Percentiles rank a stretch among this genome's conserved stretches.
These are phyloP conservation scores for Plutella xylostella DNA, from an alignment of 2,888 invertebrate species.

Conservation along the genomic window DNA sequence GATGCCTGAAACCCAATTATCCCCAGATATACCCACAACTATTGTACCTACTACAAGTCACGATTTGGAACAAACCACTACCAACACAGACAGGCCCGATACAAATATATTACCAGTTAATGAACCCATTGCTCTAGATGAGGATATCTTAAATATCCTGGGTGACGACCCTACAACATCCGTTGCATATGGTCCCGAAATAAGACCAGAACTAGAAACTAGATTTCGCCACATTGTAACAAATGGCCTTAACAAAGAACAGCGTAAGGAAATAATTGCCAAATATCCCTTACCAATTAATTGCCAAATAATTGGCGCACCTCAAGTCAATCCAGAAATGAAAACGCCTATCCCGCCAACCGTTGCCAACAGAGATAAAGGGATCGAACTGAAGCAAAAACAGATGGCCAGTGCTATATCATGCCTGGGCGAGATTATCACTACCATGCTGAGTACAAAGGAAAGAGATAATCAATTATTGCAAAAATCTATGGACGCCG, in stretches of 20 bases:
- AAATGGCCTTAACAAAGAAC: conserved; percentile 16
- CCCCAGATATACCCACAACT: too few relatives aligned
- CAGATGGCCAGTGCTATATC: conserved; percentile 17
- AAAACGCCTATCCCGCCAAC: conserved; percentile 17
- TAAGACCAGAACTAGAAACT: conserved; percentile 18
- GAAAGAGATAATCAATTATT: background rate
- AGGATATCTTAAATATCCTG: too few relatives aligned
- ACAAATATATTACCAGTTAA: too few relatives aligned
- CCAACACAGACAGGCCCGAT: too few relatives aligned
- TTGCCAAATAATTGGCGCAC: conserved; percentile 17
- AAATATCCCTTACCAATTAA: conserved; percentile 19
- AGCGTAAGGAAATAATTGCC: conserved; percentile 14
- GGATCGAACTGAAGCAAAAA: conserved; percentile 19
- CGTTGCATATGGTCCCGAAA: conserved; percentile 15
- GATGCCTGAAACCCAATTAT: too few relatives aligned
- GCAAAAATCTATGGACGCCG: conserved; percentile 14
- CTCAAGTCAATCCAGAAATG: conserved; percentile 20
- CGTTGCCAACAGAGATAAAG: conserved; percentile 18
- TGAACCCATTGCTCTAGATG: too few relatives aligned
- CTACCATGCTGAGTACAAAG: conserved; percentile 5
- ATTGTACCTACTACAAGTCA: too few relatives aligned
- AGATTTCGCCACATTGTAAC: conserved; percentile 16
- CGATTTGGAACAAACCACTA: too few relatives aligned
- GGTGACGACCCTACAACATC: conserved; percentile 13
- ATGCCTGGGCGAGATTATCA: conserved; percentile 15